phyloP scores from a whole-genome alignment of 2,113 vertebrate species.

The Riparia riparia region DNA sequence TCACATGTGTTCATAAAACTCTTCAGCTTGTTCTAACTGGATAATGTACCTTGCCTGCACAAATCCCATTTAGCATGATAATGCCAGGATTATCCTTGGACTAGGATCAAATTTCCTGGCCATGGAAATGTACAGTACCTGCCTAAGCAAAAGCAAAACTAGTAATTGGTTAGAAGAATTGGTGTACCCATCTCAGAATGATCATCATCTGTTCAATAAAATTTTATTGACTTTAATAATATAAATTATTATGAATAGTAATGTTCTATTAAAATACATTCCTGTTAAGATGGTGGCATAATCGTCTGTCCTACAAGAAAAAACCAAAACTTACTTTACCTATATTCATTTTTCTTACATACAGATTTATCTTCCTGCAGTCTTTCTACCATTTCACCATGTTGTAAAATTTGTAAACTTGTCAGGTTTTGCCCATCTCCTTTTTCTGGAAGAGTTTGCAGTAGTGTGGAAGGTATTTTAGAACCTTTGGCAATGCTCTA shows the following conservation, averaged over 20 bases:
- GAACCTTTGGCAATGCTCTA: background rate
- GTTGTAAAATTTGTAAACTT: background rate
- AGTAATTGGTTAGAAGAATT: background rate
- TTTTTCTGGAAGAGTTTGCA: background rate
- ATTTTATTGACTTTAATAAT: background rate
- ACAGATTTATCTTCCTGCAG: background rate
- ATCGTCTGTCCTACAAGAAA: background rate
- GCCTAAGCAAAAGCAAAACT: background rate
- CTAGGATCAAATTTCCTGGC: background rate
- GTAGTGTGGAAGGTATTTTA: background rate
- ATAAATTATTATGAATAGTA: background rate
- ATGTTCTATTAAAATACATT: background rate
- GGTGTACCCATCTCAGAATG: background rate
- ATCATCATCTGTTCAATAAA: background rate
- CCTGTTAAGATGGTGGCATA: background rate
- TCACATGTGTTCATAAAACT: background rate
- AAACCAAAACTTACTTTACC: background rate
- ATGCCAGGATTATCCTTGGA: constrained; percentile 7
- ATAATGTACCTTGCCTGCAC: constrained; percentile 6
- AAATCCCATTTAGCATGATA: constrained; percentile 27
- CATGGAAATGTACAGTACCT: background rate
- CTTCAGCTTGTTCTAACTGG: background rate
- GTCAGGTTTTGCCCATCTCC: background rate
- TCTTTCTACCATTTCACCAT: background rate
- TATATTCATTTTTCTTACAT: background rate